A percentile compares a stretch with the other conserved stretches of the same genome.
These are phyloP conservation scores for Antidorcas marsupialis DNA, from an alignment of 2,113 vertebrate species.

Conservation along the genomic window DNA sequence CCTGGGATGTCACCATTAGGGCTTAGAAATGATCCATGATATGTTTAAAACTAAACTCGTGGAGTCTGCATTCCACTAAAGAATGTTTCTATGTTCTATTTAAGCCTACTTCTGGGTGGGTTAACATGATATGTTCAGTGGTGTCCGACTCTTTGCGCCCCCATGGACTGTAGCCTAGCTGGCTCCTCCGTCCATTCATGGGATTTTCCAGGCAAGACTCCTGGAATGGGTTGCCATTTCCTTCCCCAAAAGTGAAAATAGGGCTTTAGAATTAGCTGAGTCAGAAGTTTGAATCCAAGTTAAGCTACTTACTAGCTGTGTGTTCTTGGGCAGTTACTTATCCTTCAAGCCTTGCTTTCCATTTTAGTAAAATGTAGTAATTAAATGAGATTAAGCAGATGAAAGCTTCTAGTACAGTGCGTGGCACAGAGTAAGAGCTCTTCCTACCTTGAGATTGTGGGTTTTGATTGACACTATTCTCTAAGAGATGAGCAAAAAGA, in stretches of 20 bases:
- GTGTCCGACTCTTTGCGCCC: accelerated
- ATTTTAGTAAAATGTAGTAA: background rate
- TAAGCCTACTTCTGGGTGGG: background rate
- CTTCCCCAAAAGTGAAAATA: background rate
- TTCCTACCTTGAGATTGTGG: background rate
- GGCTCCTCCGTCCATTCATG: background rate
- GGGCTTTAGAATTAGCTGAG: background rate
- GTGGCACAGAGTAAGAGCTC: background rate
- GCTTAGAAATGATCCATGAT: background rate
- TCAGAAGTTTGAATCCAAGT: background rate
- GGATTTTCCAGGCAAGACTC: background rate
- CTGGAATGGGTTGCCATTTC: background rate
- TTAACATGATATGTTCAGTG: background rate
- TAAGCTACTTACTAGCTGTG: background rate
- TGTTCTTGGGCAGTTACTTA: background rate
- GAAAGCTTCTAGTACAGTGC: background rate
- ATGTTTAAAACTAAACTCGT: background rate
- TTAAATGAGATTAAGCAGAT: background rate
- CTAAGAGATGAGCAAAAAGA: background rate
- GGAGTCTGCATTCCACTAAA: background rate
- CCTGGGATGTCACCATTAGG: background rate
- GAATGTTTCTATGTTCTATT: background rate
- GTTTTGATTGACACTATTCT: background rate
- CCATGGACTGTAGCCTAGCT: background rate
- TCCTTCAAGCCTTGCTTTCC: background rate